Percentiles rank a stretch among this genome's conserved stretches.
Evolutionary conservation across 1,140 invertebrate species (phyloP).

Genomic region (Drosophila arizonae): DNA sequence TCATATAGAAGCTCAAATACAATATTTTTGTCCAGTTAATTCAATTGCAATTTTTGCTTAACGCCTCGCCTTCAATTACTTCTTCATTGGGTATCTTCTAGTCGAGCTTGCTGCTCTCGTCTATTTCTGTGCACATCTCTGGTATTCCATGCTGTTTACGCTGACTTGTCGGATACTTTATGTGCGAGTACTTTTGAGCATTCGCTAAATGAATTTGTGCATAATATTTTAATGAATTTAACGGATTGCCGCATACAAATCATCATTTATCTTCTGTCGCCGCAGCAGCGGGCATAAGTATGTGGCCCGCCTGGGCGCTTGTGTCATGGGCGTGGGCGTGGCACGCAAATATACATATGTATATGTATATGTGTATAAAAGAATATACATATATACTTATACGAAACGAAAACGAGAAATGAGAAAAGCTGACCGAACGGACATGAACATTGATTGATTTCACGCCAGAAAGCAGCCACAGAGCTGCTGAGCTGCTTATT

Average conservation of each 20-base stretch:
- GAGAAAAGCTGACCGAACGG: constrained; percentile 41
- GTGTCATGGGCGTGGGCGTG: constrained; percentile 20
- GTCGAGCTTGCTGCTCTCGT: neutral
- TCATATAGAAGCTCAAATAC: too few relatives aligned
- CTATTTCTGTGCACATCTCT: neutral
- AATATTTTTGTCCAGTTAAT: too few relatives aligned
- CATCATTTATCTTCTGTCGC: constrained; percentile 63
- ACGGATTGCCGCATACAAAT: constrained; percentile 73
- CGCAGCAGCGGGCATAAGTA: neutral
- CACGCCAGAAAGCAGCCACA: constrained; percentile 56
- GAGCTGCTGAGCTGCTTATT: constrained; percentile 54
- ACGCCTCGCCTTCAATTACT: too few relatives aligned
- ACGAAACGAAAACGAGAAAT: constrained; percentile 18
- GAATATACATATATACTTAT: too few relatives aligned
- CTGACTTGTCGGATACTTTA: constrained; percentile 44
- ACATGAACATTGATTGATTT: constrained; percentile 78
- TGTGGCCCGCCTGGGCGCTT: neutral
- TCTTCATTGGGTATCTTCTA: neutral
- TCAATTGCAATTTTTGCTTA: too few relatives aligned
- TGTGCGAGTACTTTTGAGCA: constrained; percentile 37
- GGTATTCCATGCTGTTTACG: constrained; percentile 38
- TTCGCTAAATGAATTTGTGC: constrained; percentile 69
- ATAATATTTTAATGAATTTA: constrained; percentile 78
- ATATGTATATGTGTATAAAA: too few relatives aligned
- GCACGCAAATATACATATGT: constrained; percentile 1